A percentile compares a stretch with the other conserved stretches of the same genome.
phyloP scores from a whole-genome alignment of 2,797 vertebrate genomes.

The Rhinatrema bivittatum region DNA sequence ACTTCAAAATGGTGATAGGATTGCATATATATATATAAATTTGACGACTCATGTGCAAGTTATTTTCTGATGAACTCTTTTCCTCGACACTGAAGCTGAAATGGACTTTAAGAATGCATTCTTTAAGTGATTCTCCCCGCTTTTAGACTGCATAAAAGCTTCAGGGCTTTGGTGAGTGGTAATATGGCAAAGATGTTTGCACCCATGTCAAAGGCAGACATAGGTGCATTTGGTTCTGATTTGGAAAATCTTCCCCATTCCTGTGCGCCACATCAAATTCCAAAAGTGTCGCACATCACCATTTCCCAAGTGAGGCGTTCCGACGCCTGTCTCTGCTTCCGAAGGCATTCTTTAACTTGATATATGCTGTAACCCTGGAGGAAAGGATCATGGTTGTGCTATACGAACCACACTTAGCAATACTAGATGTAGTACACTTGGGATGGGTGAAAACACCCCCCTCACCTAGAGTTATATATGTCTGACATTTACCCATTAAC shows the following conservation, averaged over 20 bases:
- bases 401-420: slow-evolving; percentile 28
- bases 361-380: slow-evolving; percentile 23
- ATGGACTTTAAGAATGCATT: slow-evolving; percentile 13
- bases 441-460: no score
- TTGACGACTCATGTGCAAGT: slow-evolving; percentile 42
- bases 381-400: slow-evolving; percentile 36
- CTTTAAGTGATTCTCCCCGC: slow-evolving; percentile 12
- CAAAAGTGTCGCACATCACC: slow-evolving; percentile 19
- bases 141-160: slow-evolving; percentile 19
- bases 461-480: slow-evolving; percentile 48
- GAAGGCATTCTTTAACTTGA: slow-evolving; percentile 14
- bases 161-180: slow-evolving; percentile 17
- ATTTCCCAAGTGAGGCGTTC: slow-evolving; percentile 21
- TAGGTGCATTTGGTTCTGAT: slow-evolving; percentile 8
- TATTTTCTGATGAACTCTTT: slow-evolving; percentile 20
- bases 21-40: slow-evolving; percentile 42
- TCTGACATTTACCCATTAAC: slow-evolving; percentile 54
- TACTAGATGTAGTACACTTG: slow-evolving; percentile 35
- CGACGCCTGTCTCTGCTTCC: slow-evolving; percentile 16
- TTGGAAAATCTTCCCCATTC: slow-evolving; percentile 22
- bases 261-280: slow-evolving; percentile 5
- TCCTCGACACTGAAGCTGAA: slow-evolving; percentile 10
- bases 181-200: slow-evolving; percentile 7
- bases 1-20: slow-evolving; percentile 18
- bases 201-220: neutral